A percentile compares a stretch with the other conserved stretches of the same genome.
Evolutionary conservation across 2,888 invertebrate species (phyloP).

Genomic region (Octodonta nipae): DNA sequence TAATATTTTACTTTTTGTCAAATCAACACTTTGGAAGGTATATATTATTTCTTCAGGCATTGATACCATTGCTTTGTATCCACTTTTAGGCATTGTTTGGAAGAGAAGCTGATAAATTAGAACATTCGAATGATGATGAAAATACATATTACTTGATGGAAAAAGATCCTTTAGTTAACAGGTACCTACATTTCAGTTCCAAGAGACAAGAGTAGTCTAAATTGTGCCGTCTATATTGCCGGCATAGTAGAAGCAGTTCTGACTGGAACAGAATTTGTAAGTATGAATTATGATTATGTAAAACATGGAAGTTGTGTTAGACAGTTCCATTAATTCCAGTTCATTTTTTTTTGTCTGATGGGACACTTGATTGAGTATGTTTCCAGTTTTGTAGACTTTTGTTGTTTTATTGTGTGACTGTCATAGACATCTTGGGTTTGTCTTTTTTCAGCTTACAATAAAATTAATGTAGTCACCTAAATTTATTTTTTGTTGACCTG

Average conservation of each 20-base stretch:
- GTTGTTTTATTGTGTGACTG: too few species aligned
- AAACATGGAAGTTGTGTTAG: neutral
- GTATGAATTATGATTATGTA: too few species aligned
- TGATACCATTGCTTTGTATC: too few species aligned
- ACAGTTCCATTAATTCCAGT: too few species aligned
- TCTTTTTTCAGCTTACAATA: too few species aligned
- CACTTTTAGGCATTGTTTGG: slow-evolving; percentile 94
- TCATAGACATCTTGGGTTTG: too few species aligned
- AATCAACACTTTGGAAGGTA: slow-evolving; percentile 95
- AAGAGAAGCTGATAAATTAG: slow-evolving; percentile 94
- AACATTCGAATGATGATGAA: slow-evolving; percentile 97
- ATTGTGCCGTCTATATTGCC: slow-evolving; percentile 96
- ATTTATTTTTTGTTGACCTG: too few species aligned
- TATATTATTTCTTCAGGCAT: too few species aligned
- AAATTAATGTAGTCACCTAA: too few species aligned
- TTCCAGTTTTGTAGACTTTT: too few species aligned
- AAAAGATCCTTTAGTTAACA: slow-evolving; percentile 90
- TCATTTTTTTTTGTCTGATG: too few species aligned
- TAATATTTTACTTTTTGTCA: slow-evolving; percentile 88
- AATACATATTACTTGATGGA: slow-evolving; percentile 96
- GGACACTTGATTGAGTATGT: too few species aligned
- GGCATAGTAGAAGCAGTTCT: slow-evolving; percentile 95
- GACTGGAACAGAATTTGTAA: slow-evolving; percentile 89
- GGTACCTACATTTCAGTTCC: slow-evolving; percentile 95
- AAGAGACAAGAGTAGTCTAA: slow-evolving; percentile 91